These are phyloP conservation scores for Tangara arthus DNA, from an alignment of 2,797 vertebrate species.

Conservation along the genomic window DNA sequence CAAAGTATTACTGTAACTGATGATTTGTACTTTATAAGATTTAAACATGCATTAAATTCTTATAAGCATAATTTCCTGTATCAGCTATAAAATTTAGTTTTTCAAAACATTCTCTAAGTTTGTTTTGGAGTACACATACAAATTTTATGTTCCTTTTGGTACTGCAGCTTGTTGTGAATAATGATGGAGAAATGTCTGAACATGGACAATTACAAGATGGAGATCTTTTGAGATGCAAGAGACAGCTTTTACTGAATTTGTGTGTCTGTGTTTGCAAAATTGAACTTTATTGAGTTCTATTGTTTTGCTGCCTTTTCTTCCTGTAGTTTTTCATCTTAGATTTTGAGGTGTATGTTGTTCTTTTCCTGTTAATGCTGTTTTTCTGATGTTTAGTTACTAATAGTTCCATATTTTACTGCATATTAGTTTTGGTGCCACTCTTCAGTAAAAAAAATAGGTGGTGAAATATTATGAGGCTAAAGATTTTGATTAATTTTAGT, in stretches of 20 bases:
- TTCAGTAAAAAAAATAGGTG: neutral
- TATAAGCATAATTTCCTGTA: neutral
- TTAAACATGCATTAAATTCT: neutral
- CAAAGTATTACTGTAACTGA: neutral
- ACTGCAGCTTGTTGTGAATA: neutral
- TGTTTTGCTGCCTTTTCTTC: neutral
- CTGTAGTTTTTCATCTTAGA: neutral
- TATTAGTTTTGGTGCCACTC: neutral
- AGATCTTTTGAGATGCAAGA: neutral
- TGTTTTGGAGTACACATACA: neutral
- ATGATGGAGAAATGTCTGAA: neutral
- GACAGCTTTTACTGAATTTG: neutral
- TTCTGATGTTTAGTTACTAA: neutral
- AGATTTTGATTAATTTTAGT: neutral
- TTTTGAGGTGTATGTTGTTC: neutral
- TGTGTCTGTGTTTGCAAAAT: neutral
- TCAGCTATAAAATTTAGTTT: neutral
- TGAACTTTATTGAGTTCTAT: neutral
- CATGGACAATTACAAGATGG: neutral
- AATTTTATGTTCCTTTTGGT: neutral
- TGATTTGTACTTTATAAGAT: neutral
- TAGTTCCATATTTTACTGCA: rapidly evolving
- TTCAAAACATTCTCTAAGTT: neutral
- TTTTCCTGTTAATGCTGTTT: neutral
- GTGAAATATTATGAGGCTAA: neutral